Conservation (phyloP, 1,140 invertebrate genomes). For the Aphaenogaster rudis region DNA sequence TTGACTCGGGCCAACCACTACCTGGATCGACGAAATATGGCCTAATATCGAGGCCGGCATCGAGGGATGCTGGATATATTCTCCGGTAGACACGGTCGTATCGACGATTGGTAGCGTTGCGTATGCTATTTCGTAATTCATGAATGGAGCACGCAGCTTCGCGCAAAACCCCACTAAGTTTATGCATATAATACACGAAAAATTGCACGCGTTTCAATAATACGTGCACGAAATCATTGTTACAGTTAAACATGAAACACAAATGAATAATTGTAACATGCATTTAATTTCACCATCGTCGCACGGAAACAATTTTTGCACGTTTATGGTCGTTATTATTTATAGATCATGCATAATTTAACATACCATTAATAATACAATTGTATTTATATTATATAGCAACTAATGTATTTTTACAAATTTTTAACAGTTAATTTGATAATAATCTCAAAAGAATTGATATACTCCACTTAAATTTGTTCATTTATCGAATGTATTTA, state of each 20-base stretch:
- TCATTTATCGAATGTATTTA: background rate
- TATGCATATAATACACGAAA: conserved; percentile 29
- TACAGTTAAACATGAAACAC: conserved; percentile 29
- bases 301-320: background rate
- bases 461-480: background rate
- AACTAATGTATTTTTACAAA: background rate
- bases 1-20: conserved; percentile 73
- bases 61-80: conserved; percentile 55
- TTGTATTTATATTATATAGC: background rate
- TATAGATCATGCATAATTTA: conserved; percentile 19
- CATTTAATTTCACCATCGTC: conserved; percentile 29
- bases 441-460: background rate
- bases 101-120: conserved; percentile 64
- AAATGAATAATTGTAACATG: background rate
- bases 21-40: conserved; percentile 74
- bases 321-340: conserved; percentile 1
- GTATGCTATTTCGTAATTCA: conserved; percentile 65
- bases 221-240: conserved; percentile 17
- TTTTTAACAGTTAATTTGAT: background rate
- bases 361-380: background rate
- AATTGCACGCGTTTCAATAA: conserved; percentile 45
- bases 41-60: conserved; percentile 70
- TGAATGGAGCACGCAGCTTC: conserved; percentile 39
- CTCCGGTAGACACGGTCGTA: conserved; percentile 52
- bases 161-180: conserved; percentile 30